phyloP scores from a whole-genome alignment of 2,888 invertebrate genomes.

The Caprella mutica region DNA sequence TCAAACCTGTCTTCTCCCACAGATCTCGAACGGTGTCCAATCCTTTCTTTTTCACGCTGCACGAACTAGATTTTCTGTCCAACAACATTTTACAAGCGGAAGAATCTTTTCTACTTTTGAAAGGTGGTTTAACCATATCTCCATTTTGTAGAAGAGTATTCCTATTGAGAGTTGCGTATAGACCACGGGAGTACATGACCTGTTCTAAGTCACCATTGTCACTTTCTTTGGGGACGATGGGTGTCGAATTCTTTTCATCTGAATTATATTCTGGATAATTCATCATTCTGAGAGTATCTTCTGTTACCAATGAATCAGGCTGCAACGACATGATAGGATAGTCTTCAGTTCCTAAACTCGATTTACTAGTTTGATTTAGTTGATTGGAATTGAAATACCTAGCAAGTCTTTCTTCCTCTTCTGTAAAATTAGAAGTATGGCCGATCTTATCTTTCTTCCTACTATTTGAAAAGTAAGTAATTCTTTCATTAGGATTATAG shows the following conservation, averaged over 20 bases:
- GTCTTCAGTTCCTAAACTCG: background rate
- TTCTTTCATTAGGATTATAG: background rate
- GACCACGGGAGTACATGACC: conserved; percentile 18
- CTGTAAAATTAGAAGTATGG: background rate
- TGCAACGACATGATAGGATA: conserved; percentile 13
- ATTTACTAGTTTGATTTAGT: no score
- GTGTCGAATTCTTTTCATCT: background rate
- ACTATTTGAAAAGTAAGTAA: background rate
- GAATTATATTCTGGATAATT: conserved; percentile 5
- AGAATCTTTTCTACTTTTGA: conserved; percentile 10
- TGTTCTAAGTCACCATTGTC: background rate
- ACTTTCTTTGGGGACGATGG: background rate
- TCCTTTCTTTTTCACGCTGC: conserved; percentile 15
- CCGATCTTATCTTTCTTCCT: background rate
- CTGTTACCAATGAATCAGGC: conserved; percentile 14
- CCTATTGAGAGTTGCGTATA: conserved; percentile 16
- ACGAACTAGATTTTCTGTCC: background rate
- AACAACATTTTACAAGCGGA: background rate
- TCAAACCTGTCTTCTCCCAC: conserved; percentile 27
- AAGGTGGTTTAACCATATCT: conserved; percentile 13
- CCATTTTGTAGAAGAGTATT: conserved; percentile 12
- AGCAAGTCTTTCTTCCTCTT: background rate
- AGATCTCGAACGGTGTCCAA: conserved; percentile 13
- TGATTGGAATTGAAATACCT: no score
- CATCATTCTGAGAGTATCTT: conserved; percentile 17